A percentile compares a stretch with the other conserved stretches of the same genome.
These are phyloP conservation scores for Tychaedon coryphoeus DNA, from an alignment of 2,113 vertebrate genomes.

Conservation along the genomic window DNA sequence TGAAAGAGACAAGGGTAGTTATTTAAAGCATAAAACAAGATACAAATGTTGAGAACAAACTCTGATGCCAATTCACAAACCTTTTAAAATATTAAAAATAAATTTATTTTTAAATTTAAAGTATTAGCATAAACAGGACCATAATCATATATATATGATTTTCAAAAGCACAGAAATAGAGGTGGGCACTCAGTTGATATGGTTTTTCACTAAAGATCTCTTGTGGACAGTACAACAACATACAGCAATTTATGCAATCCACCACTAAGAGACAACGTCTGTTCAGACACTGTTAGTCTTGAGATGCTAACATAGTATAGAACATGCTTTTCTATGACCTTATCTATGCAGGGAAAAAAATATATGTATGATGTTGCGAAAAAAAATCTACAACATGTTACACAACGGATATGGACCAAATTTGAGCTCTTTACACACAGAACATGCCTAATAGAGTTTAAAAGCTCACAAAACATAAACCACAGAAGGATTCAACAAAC, in stretches of 20 bases:
- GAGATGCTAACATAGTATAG: not conserved
- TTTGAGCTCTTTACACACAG: not conserved
- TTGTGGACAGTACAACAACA: not conserved
- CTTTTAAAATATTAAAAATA: not conserved
- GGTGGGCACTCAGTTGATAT: fast-evolving
- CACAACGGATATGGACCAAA: not conserved
- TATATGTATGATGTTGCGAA: not conserved
- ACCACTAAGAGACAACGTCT: not conserved
- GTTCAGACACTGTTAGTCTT: not conserved
- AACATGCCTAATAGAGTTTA: not conserved
- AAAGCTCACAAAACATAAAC: not conserved
- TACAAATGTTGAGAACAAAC: not conserved
- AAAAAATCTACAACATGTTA: not conserved
- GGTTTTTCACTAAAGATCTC: not conserved
- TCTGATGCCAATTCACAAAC: not conserved
- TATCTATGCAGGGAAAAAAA: not conserved
- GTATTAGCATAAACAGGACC: not conserved
- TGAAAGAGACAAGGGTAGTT: not conserved
- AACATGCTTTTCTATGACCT: not conserved
- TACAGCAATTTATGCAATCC: not conserved
- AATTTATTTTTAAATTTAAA: not conserved
- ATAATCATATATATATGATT: not conserved
- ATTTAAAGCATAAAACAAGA: not conserved
- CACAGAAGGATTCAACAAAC: not conserved
- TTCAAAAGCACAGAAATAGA: not conserved